Evolutionary conservation across 1,140 invertebrate species (phyloP), one percentile per base, ranked within the genome.

Genomic region (Lepidostoma basale): DNA sequence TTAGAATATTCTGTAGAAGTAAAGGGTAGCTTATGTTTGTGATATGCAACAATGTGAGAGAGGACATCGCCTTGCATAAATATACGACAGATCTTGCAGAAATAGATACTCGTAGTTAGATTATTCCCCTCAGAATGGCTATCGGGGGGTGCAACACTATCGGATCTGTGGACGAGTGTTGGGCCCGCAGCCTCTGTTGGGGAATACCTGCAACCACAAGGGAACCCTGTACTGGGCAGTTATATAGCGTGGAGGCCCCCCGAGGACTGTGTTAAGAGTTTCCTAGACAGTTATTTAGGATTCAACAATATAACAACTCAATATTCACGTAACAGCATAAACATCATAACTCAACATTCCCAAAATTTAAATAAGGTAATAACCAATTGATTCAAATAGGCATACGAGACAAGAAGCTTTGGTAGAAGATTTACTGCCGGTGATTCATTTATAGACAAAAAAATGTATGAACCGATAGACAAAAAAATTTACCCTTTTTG

Each of bases 81-180:
- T 14, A n/a, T 30, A 16, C 6, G 49, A 28, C 49, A 54, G 23
- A 54, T 16, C 33, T 14, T 26, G 14, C 26, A 54, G 49, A 30
- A 54, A 54, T 30, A 30, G 8, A 54, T 54, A 28, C 12, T 54
- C 14, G 44, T 10, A 23, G 49, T 30, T 74, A 1, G 77, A 75
- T 68, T 82, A 81, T 9, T 75, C 73, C 59, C 81, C 77, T 0
- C 76, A 77, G 44, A 81, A 82, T 0, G 40, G 16, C 8, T 72
- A n/a, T 62, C 77, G 80, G 5, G 69, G 16, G 42, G 74, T 74
- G 6, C 70, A 68, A 14, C 78, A 36, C 6, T 71, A 30, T 1
- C 78, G 77, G 49, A 54, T 47, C 25, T 54, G 49, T 26, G 5
- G 23, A 20, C 44, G 14, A 47, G 49, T 28, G 49, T 54, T 54